Evolutionary conservation across 2,113 vertebrate species (phyloP).

Genomic region (Camelus bactrianus): DNA sequence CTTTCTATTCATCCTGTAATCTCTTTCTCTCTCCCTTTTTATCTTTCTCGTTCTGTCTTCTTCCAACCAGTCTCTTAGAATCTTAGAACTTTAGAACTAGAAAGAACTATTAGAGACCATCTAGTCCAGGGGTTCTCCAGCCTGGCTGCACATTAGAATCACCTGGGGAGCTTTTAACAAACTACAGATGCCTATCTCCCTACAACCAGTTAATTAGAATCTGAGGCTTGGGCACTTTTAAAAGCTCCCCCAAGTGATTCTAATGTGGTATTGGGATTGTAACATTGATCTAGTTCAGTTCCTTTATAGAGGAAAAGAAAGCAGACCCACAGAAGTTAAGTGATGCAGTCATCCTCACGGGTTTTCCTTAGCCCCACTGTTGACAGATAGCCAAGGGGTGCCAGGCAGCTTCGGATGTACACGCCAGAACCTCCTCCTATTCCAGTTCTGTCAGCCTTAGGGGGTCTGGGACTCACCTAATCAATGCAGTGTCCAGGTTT

Average conservation of each 20-base stretch:
- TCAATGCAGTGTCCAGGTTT: neutral
- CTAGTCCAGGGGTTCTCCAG: neutral
- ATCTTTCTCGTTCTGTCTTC: neutral
- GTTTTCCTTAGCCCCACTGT: neutral
- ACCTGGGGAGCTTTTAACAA: neutral
- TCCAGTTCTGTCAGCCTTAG: neutral
- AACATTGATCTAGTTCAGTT: neutral
- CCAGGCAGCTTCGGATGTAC: neutral
- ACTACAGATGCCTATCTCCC: neutral
- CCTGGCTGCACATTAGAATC: neutral
- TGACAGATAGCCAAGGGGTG: neutral
- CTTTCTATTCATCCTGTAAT: neutral
- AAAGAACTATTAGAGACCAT: neutral
- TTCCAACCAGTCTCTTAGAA: neutral
- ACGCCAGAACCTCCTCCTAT: accelerated
- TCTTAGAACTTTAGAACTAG: conserved; percentile 17
- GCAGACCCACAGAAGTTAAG: neutral
- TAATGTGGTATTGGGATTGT: neutral
- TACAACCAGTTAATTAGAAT: neutral
- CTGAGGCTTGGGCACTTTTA: neutral
- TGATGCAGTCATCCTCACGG: neutral
- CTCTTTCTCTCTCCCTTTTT: neutral
- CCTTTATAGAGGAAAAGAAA: neutral
- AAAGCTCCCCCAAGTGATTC: neutral
- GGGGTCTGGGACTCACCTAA: neutral